These are phyloP conservation scores for Drosophila kohkoa DNA, from an alignment of 1,140 invertebrate genomes.

Conservation along the genomic window DNA sequence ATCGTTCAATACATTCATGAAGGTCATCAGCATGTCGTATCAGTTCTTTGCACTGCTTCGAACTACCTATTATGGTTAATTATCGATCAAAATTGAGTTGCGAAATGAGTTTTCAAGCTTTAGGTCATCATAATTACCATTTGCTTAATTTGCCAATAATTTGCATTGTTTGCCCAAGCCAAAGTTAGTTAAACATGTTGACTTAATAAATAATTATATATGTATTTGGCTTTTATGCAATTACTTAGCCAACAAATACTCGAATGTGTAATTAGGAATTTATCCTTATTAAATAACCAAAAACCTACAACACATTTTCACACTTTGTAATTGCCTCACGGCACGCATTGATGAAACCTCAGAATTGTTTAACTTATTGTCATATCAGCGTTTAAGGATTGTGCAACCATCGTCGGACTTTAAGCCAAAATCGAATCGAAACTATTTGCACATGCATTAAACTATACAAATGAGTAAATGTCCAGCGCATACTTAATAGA, in stretches of 20 bases:
- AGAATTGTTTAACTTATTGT: slow-evolving; percentile 4
- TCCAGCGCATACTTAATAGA: too few relatives aligned
- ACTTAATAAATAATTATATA: background rate
- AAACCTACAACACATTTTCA: background rate
- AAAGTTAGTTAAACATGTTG: background rate
- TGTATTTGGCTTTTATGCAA: background rate
- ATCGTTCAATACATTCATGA: slow-evolving; percentile 75
- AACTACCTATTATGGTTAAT: slow-evolving; percentile 64
- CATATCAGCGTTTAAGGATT: background rate
- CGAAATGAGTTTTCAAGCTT: too few relatives aligned
- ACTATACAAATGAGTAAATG: background rate
- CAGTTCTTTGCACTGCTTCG: slow-evolving; percentile 71
- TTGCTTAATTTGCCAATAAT: slow-evolving; percentile 1
- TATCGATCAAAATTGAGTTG: too few relatives aligned
- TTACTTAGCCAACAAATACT: background rate
- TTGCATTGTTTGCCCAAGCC: slow-evolving; percentile 6
- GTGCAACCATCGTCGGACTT: background rate
- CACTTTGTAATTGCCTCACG: background rate
- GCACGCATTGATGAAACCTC: background rate
- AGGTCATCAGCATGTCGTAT: slow-evolving; percentile 78
- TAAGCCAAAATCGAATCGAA: background rate
- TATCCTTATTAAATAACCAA: background rate
- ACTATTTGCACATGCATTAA: background rate
- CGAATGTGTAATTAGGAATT: background rate
- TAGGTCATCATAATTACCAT: background rate